Percentiles rank a stretch among this genome's conserved stretches.
phyloP scores from a whole-genome alignment of 1,140 invertebrate species.

The Trinorchestia longiramus region DNA sequence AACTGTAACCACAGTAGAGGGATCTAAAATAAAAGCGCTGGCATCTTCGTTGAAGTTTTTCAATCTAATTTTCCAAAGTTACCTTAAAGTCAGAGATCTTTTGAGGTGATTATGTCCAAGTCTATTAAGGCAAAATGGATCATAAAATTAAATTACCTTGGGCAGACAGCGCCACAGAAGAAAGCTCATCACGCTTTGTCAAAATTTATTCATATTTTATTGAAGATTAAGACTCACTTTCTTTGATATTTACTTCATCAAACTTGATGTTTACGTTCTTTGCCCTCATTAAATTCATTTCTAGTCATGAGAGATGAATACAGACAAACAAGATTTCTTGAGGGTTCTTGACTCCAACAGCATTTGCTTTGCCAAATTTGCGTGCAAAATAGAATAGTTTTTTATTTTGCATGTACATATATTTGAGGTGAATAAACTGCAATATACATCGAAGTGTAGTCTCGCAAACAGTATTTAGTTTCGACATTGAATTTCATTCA shows the following conservation, averaged over 20 bases:
- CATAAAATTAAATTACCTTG: conserved; percentile 18
- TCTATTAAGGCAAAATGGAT: conserved; percentile 34
- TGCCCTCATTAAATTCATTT: background rate
- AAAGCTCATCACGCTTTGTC: background rate
- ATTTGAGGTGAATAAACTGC: background rate
- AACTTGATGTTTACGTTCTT: background rate
- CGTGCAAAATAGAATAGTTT: background rate
- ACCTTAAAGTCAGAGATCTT: conserved; percentile 22
- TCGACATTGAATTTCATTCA: background rate
- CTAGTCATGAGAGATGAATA: background rate
- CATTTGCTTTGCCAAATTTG: background rate
- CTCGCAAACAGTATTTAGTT: background rate
- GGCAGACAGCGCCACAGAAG: background rate
- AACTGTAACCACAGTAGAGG: background rate
- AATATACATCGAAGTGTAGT: background rate
- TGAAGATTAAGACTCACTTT: background rate
- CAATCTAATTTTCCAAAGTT: background rate
- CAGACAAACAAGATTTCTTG: background rate
- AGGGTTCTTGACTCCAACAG: background rate
- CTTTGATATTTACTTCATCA: background rate
- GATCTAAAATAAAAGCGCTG: background rate
- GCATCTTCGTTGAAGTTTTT: background rate
- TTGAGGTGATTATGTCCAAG: background rate
- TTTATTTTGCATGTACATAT: background rate
- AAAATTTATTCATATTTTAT: background rate